Evolutionary conservation across 2,113 vertebrate genomes (phyloP), one percentile per base, ranked within the genome.

Genomic region (Muscicapa adusta): DNA sequence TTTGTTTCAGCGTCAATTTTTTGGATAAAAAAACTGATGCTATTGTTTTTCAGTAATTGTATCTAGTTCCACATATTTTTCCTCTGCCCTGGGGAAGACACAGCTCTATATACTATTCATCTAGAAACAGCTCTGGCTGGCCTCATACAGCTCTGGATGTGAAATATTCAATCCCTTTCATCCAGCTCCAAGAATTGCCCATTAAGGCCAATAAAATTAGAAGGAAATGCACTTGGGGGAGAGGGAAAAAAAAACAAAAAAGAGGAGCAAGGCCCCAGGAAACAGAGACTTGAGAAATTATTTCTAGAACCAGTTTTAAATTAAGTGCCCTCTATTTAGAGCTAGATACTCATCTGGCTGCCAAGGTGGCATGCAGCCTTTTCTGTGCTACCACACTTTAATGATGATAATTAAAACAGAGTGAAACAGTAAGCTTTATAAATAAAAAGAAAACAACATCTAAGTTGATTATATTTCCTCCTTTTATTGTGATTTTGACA

Each of bases 401-500:
- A 86, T 86, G 97, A 88, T 94, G 81, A 92, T 97, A 97, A 97
- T 92, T 90, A 97, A 96, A 93, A 38, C 85, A 94, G 89, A 85
- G 75, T 25, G 79, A 93, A 95, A 93, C 40, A 57, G 74, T 85
- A 96, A 87, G 62, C 71, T 97, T 95, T 97, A 96, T 96, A 97
- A 98, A 97, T 95, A 97, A 97, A 96, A 84, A 34, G 25, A 61
- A 96, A 97, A 47, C 56, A 90, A 48, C 63, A 79, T 68, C 84
- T 93, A 78, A 76, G 68, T 38, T 57, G 62, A 95, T 95, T 97
- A 81, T 96, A 96, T 97, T 96, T 97, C 74, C 92, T 89, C 54
- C 51, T 88, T 97, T 97, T 95, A 97, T 83, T 96, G 90, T 80
- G 88, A 77, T 96, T 97, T 96, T 97, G 96, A 97, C 96, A 91